A percentile compares a stretch with the other conserved stretches of the same genome.
Evolutionary conservation across 1,140 invertebrate genomes (phyloP).

Genomic region (Papilio aristodemus): DNA sequence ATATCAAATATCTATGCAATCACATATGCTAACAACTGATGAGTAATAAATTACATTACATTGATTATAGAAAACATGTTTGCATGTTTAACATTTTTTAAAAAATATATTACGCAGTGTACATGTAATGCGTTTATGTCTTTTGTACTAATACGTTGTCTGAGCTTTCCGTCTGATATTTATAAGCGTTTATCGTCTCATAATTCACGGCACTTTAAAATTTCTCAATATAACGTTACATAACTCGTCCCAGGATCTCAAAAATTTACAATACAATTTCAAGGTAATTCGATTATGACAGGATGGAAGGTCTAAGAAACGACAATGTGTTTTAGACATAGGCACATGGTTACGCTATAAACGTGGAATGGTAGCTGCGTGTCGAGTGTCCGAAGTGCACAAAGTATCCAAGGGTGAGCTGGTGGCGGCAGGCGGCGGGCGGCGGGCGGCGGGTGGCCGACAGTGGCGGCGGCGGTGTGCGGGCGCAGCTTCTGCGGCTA

Average conservation of each 20-base stretch:
- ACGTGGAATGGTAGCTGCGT: background rate
- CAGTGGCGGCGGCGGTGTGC: conserved; percentile 41
- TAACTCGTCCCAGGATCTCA: background rate
- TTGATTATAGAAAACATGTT: conserved; percentile 14
- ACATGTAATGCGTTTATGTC: conserved; percentile 38
- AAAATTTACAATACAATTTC: background rate
- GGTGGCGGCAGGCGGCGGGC: conserved; percentile 37
- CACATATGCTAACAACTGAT: conserved; percentile 15
- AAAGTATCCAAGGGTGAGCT: conserved; percentile 33
- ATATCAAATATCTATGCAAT: conserved; percentile 22
- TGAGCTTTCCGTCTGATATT: conserved; percentile 21
- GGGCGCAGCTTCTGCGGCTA: conserved; percentile 57
- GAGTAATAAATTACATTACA: conserved; percentile 18
- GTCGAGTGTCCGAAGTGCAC: conserved; percentile 18
- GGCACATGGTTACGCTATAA: background rate
- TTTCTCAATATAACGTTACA: background rate
- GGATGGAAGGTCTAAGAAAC: background rate
- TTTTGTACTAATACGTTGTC: conserved; percentile 31
- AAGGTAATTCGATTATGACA: background rate
- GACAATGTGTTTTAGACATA: background rate
- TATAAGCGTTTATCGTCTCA: conserved; percentile 3
- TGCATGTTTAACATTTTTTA: background rate
- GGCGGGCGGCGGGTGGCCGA: conserved; percentile 38
- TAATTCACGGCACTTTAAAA: conserved; percentile 3
- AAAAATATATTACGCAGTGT: background rate